Evolutionary conservation across 2,797 vertebrate genomes (phyloP), one percentile per base, ranked within the genome.

Genomic region (Hypotaenidia okinawae): DNA sequence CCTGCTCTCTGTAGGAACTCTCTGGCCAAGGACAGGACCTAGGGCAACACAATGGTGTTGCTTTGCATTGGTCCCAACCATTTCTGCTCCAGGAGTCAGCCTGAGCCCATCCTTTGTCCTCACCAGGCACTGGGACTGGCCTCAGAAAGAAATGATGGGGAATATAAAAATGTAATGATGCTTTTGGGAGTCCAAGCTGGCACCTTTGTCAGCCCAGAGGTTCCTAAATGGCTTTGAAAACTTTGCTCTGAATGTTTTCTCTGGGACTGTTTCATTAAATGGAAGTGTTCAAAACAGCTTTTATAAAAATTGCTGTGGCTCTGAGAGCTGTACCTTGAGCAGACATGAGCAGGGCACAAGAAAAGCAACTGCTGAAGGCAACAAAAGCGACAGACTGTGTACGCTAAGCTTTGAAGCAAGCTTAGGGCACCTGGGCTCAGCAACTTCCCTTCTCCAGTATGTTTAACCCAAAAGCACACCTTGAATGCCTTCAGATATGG

Each of bases 221-320:
- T 63, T 90, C 83, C 70, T 88, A 78, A 90, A 62, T 23, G 28
- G 58, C 74, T 12, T 0, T 52, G 47, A 69, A 95, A 93, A 55
- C 22, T 17, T 94, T 52, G 27, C 62, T 88, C 67, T 68, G 27
- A 81, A 67, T 95, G 86, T 95, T 96, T 97, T 92, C 83, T 73
- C 92, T 93, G 86, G 84, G 86, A 90, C 59, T 3, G 28, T 59
- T 95, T 91, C 77, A 54, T 52, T 79, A 82, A 75, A 75, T n/a
- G 12, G 9, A 84, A 90, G 51, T 4, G 22, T 37, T 92, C 88
- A 93, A 92, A 89, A 67, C 24, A 11, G 43, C 69, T 86, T 87
- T 88, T 73, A 63, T 57, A 93, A 86, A 87, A 87, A 41, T 23
- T 17, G 39, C 67, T 16, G 66, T 64, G 59, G 43, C 32, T 92